A percentile compares a stretch with the other conserved stretches of the same genome.
Conservation (phyloP, 2,113 vertebrate species). For the Lamprologus speciosus region DNA sequence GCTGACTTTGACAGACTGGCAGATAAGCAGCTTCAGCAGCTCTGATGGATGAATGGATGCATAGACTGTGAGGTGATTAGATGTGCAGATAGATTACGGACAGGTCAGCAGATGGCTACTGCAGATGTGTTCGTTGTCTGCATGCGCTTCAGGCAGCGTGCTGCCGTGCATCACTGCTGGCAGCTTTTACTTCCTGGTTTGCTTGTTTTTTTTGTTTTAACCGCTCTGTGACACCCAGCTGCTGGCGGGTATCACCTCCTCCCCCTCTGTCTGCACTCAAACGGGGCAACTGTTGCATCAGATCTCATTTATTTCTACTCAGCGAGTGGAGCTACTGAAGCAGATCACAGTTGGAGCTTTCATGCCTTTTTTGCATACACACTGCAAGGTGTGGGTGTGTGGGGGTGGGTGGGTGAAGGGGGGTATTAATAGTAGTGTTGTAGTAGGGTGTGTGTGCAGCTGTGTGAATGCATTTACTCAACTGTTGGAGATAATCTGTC, state of each 20-base stretch:
- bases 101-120: background rate
- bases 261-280: background rate
- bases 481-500: background rate
- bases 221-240: conserved; percentile 1
- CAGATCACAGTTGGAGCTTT: background rate
- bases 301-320: background rate
- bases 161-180: background rate
- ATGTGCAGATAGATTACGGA: background rate
- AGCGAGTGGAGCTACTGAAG: background rate
- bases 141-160: background rate
- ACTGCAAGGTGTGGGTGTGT: background rate
- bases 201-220: background rate
- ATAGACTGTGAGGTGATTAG: background rate
- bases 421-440: conserved; percentile 37
- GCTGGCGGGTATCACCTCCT: background rate
- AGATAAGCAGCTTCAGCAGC: background rate
- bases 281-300: background rate
- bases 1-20: background rate
- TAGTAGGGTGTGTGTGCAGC: conserved; percentile 18
- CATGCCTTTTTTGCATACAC: conserved; percentile 13
- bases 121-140: background rate
- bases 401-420: background rate
- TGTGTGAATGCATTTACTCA: conserved; percentile 37
- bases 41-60: background rate
- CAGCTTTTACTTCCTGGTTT: conserved; percentile 47